phyloP scores from a whole-genome alignment of 1,140 invertebrate species.

The Druon quercuslanigerum region DNA sequence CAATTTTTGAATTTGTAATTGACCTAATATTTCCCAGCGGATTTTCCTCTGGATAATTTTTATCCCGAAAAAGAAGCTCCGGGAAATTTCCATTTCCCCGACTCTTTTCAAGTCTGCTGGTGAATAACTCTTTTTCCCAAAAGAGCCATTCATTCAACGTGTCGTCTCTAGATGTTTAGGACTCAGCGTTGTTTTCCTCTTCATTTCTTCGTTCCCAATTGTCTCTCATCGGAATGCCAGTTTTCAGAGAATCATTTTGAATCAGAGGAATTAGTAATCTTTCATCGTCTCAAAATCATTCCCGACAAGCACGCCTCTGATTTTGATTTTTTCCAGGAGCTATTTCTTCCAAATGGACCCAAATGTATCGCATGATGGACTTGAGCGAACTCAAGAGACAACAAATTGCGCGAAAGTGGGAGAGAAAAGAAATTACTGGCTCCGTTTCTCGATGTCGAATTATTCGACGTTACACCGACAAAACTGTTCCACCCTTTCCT shows the following conservation, averaged over 20 bases:
- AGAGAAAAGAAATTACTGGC: constrained; percentile 57
- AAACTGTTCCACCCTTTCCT: constrained; percentile 12
- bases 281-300: not conserved
- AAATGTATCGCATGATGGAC: constrained; percentile 67
- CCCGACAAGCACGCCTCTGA: constrained; percentile 48
- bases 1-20: no score
- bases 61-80: not conserved
- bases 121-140: constrained; percentile 1
- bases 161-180: not conserved
- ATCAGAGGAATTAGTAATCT: constrained; percentile 25
- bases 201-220: constrained; percentile 35
- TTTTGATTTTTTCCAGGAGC: constrained; percentile 70
- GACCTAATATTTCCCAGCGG: not conserved
- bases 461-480: constrained; percentile 12
- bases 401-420: constrained; percentile 70
- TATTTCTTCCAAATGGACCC: constrained; percentile 66
- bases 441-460: constrained; percentile 29
- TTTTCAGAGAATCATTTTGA: constrained; percentile 17
- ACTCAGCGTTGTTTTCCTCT: not conserved
- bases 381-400: constrained; percentile 70
- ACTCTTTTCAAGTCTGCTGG: constrained; percentile 3
- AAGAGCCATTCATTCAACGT: constrained; percentile 31
- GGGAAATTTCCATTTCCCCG: not conserved
- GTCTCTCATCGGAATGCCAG: constrained; percentile 19
- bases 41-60: not conserved